Conservation (phyloP, 2,888 invertebrate species). For the Sepioteuthis lessoniana region DNA sequence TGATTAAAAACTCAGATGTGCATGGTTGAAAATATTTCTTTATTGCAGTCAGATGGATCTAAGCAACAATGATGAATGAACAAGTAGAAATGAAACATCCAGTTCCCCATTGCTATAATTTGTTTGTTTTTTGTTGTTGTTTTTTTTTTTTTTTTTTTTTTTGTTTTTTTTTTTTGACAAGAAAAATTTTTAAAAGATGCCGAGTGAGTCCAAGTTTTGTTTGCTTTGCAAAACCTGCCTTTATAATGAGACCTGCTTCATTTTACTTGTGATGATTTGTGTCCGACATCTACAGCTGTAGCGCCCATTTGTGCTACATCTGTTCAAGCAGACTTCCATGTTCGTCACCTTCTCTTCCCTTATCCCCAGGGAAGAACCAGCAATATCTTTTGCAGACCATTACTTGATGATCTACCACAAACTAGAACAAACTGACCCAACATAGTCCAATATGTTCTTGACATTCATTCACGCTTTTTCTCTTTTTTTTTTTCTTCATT, state of each 20-base stretch:
- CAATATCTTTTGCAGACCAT: conserved; percentile 1
- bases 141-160: too few relatives aligned
- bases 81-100: too few relatives aligned
- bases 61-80: too few relatives aligned
- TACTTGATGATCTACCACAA: neutral
- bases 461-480: neutral
- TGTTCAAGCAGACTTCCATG: neutral
- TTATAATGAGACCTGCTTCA: neutral
- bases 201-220: neutral
- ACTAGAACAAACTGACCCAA: neutral
- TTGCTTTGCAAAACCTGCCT: neutral
- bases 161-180: too few relatives aligned
- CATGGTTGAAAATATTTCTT: too few relatives aligned
- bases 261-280: neutral
- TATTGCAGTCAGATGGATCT: too few relatives aligned
- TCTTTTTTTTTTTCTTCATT: neutral
- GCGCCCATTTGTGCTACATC: neutral
- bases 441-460: neutral
- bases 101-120: neutral
- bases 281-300: neutral
- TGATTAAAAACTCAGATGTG: too few relatives aligned
- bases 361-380: neutral
- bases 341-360: neutral
- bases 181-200: neutral
- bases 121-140: too few relatives aligned